These are phyloP conservation scores for Ornithoptera priamus DNA, from an alignment of 2,888 invertebrate genomes.

Conservation along the genomic window DNA sequence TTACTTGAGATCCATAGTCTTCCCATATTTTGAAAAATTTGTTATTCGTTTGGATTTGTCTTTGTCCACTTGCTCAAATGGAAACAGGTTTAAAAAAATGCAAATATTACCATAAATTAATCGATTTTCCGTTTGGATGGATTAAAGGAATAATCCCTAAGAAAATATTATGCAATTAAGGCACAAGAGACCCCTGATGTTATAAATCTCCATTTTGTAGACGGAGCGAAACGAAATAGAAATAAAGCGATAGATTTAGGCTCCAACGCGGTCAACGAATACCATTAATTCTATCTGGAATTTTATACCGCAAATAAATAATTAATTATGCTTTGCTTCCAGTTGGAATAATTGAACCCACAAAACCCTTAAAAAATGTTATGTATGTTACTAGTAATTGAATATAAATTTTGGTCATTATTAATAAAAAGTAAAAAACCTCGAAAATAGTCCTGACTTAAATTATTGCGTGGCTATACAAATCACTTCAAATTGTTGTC, in stretches of 20 bases:
- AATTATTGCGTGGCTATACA: no score
- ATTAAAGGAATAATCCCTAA: neutral
- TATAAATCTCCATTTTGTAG: conserved; percentile 10
- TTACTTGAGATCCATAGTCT: no score
- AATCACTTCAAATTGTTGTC: no score
- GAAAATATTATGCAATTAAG: neutral
- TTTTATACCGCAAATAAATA: conserved; percentile 5
- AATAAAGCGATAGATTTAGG: conserved; percentile 6
- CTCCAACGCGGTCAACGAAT: conserved; percentile 11
- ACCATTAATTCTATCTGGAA: conserved; percentile 9
- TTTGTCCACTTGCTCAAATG: no score
- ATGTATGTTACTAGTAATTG: neutral
- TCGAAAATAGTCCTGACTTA: no score
- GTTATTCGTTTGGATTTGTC: no score
- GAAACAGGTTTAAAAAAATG: no score
- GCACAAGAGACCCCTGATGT: neutral
- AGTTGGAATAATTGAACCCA: conserved; percentile 2
- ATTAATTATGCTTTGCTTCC: conserved; percentile 4
- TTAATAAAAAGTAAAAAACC: no score
- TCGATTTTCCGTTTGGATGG: neutral
- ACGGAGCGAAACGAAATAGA: conserved; percentile 3
- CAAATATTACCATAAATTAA: neutral
- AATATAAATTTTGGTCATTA: neutral
- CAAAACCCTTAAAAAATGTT: neutral
- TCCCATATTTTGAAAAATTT: no score